Evolutionary conservation across 2,888 invertebrate genomes (phyloP).

Genomic region (Diarsia brunnea): DNA sequence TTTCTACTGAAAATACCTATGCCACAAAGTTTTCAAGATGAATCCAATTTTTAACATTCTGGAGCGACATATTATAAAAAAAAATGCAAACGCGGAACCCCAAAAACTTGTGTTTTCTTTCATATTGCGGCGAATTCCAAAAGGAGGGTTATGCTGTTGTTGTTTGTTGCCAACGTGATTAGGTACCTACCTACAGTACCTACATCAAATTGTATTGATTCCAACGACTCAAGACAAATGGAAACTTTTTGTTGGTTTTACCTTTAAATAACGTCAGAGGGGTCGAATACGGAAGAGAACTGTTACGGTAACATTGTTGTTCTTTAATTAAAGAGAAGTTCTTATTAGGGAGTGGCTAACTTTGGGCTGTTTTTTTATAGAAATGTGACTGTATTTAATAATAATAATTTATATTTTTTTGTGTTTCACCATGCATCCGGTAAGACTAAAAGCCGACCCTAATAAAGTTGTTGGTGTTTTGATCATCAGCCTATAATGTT

Average conservation of each 20-base stretch:
- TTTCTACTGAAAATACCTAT: background rate
- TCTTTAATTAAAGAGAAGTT: background rate
- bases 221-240: background rate
- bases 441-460: no score
- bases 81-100: background rate
- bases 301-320: background rate
- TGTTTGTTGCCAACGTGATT: conserved; percentile 15
- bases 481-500: no score
- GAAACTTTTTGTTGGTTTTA: conserved; percentile 13
- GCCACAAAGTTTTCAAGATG: background rate
- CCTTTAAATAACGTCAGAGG: background rate
- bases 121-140: no score
- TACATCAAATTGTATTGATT: conserved; percentile 3
- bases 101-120: background rate
- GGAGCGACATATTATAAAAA: no score
- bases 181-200: background rate
- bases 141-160: no score
- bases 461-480: no score
- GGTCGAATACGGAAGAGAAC: background rate
- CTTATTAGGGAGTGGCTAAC: background rate
- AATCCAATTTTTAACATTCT: background rate
- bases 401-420: no score
- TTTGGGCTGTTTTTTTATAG: background rate
- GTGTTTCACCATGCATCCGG: no score
- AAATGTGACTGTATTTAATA: background rate